Evolutionary conservation across 2,113 vertebrate species (phyloP), one percentile per base, ranked within the genome.

Genomic region (Verasper variegatus): DNA sequence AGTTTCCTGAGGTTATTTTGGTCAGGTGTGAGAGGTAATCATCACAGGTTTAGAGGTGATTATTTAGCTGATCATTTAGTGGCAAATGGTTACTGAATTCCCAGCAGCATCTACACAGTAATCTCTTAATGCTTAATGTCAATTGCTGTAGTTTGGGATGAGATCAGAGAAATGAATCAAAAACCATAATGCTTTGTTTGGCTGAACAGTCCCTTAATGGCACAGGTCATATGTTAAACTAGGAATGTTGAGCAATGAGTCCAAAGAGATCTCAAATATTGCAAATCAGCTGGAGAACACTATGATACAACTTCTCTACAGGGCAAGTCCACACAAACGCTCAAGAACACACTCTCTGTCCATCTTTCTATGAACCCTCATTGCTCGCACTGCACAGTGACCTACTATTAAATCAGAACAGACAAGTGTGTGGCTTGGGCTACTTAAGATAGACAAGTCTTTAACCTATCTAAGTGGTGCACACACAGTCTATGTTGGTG

Each of bases 381-480:
- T 61, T 55, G 55, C 54, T 47, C 7, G 55, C 12, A 3, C 17
- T n/a, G 15, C 74, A 68, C 45, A 24, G 69, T 23, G 71, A 24
- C 71, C 51, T 42, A 60, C 74, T 80, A 74, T 68, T 81, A 80
- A 82, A 91, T 93, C 71, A 65, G 75, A 93, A 78, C 67, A 85
- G 92, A 92, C 91, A 92, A 85, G 82, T 84, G 78, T 91, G 87
- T 72, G 67, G 76, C 72, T 61, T 26, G 49, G 86, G 80, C 86
- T 84, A 42, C 74, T 86, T 71, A 67, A 91, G 86, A 91, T 77
- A 75, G 91, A 91, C 87, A 88, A 63, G 86, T 93, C 86, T 93
- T 93, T 94, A 93, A 94, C 91, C 92, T 88, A 76, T 86, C 78
- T 89, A 91, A 93, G 86, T 91, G 81, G 86, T 84, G 73, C 73